Evolutionary conservation across 2,113 vertebrate genomes (phyloP).

Genomic region (Elgaria multicarinata): DNA sequence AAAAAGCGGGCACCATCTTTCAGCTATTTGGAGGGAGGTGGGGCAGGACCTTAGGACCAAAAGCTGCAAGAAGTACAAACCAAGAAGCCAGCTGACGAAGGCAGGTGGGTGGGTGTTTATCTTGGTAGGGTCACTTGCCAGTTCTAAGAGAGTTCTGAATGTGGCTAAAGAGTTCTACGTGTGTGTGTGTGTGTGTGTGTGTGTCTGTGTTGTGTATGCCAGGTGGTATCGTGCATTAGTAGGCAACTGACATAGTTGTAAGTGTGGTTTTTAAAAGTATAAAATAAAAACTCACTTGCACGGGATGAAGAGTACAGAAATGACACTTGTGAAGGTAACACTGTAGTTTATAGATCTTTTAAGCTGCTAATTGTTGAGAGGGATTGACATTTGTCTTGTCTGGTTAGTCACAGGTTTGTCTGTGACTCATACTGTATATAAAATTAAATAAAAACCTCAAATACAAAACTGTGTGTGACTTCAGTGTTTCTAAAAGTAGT

Average conservation of each 20-base stretch:
- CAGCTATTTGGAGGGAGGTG: slow-evolving; percentile 35
- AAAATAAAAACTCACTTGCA: slow-evolving; percentile 79
- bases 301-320: slow-evolving; percentile 81
- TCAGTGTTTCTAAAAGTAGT: slow-evolving; percentile 37
- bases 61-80: slow-evolving; percentile 56
- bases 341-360: slow-evolving; percentile 81
- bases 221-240: slow-evolving; percentile 71
- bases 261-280: slow-evolving; percentile 79
- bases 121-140: slow-evolving; percentile 55
- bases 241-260: slow-evolving; percentile 79
- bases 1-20: slow-evolving; percentile 51
- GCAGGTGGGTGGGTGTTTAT: slow-evolving; percentile 21
- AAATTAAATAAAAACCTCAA: slow-evolving; percentile 85
- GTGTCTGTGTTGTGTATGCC: slow-evolving; percentile 79
- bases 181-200: slow-evolving; percentile 56
- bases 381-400: slow-evolving; percentile 83
- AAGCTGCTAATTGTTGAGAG: slow-evolving; percentile 85
- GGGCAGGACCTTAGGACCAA: slow-evolving; percentile 21
- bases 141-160: slow-evolving; percentile 70
- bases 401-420: slow-evolving; percentile 70
- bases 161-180: slow-evolving; percentile 69
- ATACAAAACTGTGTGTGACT: slow-evolving; percentile 71
- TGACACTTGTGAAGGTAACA: slow-evolving; percentile 82
- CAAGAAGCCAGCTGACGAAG: slow-evolving; percentile 57
- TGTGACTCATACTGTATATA: slow-evolving; percentile 83